These are phyloP conservation scores for Cremastinae sp. DNA, from an alignment of 2,888 invertebrate genomes.

Conservation along the genomic window DNA sequence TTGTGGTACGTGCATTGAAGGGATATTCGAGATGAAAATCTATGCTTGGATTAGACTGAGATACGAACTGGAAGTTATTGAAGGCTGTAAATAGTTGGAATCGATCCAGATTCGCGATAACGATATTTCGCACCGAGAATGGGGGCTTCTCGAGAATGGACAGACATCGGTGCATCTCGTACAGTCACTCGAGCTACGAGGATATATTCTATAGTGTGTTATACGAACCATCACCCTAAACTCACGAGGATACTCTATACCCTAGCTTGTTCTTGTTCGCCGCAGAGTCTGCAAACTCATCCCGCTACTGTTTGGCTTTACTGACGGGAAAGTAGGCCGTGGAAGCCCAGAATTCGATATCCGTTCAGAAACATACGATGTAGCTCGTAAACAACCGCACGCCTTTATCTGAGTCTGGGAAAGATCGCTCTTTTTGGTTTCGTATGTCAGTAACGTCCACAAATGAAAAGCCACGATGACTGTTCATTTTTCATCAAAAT, in stretches of 20 bases:
- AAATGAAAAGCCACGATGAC: slow-evolving; percentile 1
- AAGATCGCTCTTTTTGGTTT: neutral
- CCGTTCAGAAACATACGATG: slow-evolving; percentile 22
- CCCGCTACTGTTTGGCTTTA: slow-evolving; percentile 34
- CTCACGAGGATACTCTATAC: slow-evolving; percentile 30
- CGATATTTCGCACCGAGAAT: neutral
- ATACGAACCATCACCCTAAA: slow-evolving; percentile 13
- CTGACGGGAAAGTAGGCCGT: slow-evolving; percentile 40
- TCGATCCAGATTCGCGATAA: neutral
- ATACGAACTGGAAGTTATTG: slow-evolving; percentile 5
- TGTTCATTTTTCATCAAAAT: neutral
- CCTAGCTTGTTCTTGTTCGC: slow-evolving; percentile 22
- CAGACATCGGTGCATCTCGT: neutral
- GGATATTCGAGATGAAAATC: slow-evolving; percentile 2
- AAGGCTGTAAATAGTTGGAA: neutral
- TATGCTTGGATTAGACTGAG: neutral
- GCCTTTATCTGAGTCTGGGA: neutral
- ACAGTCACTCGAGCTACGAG: slow-evolving; percentile 11
- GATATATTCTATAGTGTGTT: slow-evolving; percentile 20
- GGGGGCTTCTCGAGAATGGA: slow-evolving; percentile 6
- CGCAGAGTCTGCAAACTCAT: slow-evolving; percentile 12
- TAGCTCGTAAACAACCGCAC: slow-evolving; percentile 26
- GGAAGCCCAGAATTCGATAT: slow-evolving; percentile 51
- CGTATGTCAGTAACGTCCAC: slow-evolving; percentile 3
- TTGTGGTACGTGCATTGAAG: neutral